Evolutionary conservation across 2,888 invertebrate species (phyloP).

Genomic region (Ennomos quercinarius): DNA sequence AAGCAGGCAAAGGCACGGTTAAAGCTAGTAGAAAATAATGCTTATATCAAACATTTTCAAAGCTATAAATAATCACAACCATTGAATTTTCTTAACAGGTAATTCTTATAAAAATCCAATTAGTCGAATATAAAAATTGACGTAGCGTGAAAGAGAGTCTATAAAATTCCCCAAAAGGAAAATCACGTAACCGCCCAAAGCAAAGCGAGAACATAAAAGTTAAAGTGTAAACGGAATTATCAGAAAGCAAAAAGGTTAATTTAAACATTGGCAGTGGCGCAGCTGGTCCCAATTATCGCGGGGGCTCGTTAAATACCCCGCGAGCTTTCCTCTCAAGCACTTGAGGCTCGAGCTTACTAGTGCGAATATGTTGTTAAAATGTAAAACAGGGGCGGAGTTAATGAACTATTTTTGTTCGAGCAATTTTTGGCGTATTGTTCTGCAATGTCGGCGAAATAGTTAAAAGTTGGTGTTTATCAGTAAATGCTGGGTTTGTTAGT

Average conservation of each 20-base stretch:
- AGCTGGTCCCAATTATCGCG: conserved; percentile 69
- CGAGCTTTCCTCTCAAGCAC: conserved; percentile 49
- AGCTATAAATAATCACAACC: too few relatives aligned
- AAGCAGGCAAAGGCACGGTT: too few relatives aligned
- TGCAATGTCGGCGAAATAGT: too few relatives aligned
- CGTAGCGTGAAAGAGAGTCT: neutral
- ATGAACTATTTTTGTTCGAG: too few relatives aligned
- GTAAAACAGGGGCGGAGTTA: neutral
- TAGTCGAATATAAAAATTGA: neutral
- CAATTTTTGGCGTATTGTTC: too few relatives aligned
- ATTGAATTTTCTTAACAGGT: too few relatives aligned
- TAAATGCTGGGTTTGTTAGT: too few relatives aligned
- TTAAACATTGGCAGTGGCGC: conserved; percentile 65
- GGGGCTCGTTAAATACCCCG: conserved; percentile 69
- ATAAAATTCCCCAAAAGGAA: conserved; percentile 4
- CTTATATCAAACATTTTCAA: too few relatives aligned
- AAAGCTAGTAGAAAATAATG: too few relatives aligned
- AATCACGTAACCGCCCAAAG: conserved; percentile 24
- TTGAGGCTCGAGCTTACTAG: conserved; percentile 22
- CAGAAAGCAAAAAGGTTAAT: conserved; percentile 59
- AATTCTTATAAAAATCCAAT: neutral
- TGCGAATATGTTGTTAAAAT: conserved; percentile 20
- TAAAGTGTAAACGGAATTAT: conserved; percentile 39
- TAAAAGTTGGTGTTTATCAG: too few relatives aligned
- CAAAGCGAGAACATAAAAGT: conserved; percentile 26